A percentile compares a stretch with the other conserved stretches of the same genome.
These are phyloP conservation scores for Actinia equina DNA, from an alignment of 64 coral and sea anemone genomes.

Conservation along the genomic window DNA sequence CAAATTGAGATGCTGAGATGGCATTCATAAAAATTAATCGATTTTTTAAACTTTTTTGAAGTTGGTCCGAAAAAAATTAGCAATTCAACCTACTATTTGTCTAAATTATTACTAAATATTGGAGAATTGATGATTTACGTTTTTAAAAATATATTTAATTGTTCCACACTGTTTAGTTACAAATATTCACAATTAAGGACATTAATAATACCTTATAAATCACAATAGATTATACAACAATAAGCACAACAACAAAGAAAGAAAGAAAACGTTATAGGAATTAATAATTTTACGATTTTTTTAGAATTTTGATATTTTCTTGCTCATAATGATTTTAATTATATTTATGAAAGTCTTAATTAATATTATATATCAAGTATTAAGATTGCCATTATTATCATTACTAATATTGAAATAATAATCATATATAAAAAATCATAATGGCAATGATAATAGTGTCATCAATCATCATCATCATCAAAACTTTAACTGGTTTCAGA, in stretches of 20 bases:
- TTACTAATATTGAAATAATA: not conserved
- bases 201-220: not conserved
- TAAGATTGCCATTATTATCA: not conserved
- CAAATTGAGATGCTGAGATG: too few relatives aligned
- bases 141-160: slow-evolving; percentile 16
- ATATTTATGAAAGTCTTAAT: not conserved
- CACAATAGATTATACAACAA: not conserved
- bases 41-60: too few relatives aligned
- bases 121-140: not conserved
- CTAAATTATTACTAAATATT: too few relatives aligned
- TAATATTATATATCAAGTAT: not conserved
- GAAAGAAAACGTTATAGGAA: not conserved
- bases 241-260: not conserved
- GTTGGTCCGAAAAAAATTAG: too few relatives aligned
- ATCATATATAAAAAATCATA: not conserved
- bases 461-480: not conserved
- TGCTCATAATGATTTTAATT: not conserved
- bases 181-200: not conserved
- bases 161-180: not conserved
- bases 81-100: too few relatives aligned
- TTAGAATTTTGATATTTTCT: not conserved
- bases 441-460: not conserved
- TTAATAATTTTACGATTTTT: not conserved
- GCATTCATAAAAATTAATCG: too few relatives aligned
- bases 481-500: too few relatives aligned